A percentile compares a stretch with the other conserved stretches of the same genome.
Conservation (phyloP, 2,888 invertebrate genomes). For the Leucophenga montana region DNA sequence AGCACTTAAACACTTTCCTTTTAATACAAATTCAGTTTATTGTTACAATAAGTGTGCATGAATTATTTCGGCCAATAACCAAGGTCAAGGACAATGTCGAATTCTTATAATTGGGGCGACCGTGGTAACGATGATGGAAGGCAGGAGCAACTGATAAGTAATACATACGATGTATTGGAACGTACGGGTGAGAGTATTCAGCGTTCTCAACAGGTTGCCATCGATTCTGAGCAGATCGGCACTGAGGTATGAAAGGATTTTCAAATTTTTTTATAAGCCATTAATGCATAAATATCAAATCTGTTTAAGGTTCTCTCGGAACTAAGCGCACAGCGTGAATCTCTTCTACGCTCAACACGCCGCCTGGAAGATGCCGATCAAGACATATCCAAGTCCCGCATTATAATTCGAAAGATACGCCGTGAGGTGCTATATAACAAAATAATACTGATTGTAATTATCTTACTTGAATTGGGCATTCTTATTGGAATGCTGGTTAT, state of each 20-base stretch:
- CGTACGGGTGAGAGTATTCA: constrained; percentile 79
- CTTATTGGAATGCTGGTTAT: constrained; percentile 78
- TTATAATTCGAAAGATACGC: constrained; percentile 79
- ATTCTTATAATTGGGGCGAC: constrained; percentile 33
- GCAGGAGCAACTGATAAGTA: constrained; percentile 75
- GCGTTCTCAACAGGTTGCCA: constrained; percentile 82
- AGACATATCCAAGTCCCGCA: constrained; percentile 79
- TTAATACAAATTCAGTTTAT: no score
- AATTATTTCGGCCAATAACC: no score
- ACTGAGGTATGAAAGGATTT: constrained; percentile 73
- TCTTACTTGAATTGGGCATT: constrained; percentile 81
- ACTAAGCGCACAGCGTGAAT: constrained; percentile 83
- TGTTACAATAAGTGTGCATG: no score
- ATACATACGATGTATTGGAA: constrained; percentile 62
- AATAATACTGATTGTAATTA: constrained; percentile 82
- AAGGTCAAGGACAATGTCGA: constrained; percentile 40
- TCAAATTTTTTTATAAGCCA: neutral
- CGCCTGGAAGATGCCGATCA: constrained; percentile 82
- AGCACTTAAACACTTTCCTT: no score
- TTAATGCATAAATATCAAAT: no score
- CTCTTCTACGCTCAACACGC: constrained; percentile 79
- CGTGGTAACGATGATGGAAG: constrained; percentile 48
- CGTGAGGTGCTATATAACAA: constrained; percentile 84
- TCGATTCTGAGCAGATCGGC: constrained; percentile 87
- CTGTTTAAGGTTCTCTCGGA: constrained; percentile 79